Base-by-base conservation (phyloP, 64 coral and sea anemone genomes). In the Montipora capricornis region DNA sequence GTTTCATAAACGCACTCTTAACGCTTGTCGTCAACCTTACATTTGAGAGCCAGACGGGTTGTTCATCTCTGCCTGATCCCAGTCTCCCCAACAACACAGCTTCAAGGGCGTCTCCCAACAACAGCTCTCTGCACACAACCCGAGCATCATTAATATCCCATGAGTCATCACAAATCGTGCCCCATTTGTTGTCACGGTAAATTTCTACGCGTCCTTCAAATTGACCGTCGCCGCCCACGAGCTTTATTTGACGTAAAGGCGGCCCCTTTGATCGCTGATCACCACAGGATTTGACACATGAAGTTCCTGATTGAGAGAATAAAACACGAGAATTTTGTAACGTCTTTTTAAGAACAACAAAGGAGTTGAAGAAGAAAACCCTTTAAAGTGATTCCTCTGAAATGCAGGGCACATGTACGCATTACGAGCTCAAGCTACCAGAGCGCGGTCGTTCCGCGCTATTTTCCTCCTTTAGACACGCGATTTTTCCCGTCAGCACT, bases 131-230 rank as follows among this genome's bases (percentile, higher is more conserved):
- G 16, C 96, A 98, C 3, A 95, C 79, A 49, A 95, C 96, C 7
- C 61, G 79, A 8, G 96, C 96, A 59, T 91, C 89, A 29, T 84
- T 91, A 8, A 95, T 98, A 77, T 95, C 93, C 93, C 93, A 98
- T 10, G 62, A 85, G 67, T 98, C 96, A 19, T 98, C 96, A 47
- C 96, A 98, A 80, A 98, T 71, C 7, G 96, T 98, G 7, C 96
- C 96, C 96, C 96, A 98, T 7, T 75, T 67, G 74, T 82, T 91
- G 51, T 92, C 76, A 66, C 87, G 89, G 69, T 78, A 98, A 3
- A 98, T 79, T 64, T 98, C 96, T 1, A 98, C 78, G 13, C 96
- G 96, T 4, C 96, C 96, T 67, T 95, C 83, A 85, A 98, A 92
- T 4, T 82, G 89, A 44, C 8, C 95, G 12, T 51, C 11, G 9